phyloP scores from a whole-genome alignment of 1,140 invertebrate genomes.

The Trachymyrmex septentrionalis region DNA sequence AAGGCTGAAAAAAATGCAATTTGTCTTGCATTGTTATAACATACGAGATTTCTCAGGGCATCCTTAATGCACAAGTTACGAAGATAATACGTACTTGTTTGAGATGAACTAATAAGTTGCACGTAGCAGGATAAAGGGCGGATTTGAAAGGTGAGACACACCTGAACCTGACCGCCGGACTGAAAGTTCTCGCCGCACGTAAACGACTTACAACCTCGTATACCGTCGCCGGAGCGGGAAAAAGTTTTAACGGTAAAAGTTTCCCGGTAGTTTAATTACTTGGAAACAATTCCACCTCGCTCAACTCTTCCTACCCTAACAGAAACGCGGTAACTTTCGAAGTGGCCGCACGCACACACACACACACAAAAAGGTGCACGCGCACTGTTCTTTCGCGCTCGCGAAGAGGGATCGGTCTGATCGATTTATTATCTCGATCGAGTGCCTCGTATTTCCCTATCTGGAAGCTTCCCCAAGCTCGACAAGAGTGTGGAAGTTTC shows the following conservation, averaged over 20 bases:
- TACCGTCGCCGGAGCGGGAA: constrained; percentile 27
- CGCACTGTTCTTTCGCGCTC: not conserved
- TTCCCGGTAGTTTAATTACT: constrained; percentile 85
- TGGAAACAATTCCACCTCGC: constrained; percentile 83
- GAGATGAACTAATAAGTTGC: constrained; percentile 13
- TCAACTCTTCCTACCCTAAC: constrained; percentile 47
- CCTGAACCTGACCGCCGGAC: constrained; percentile 72
- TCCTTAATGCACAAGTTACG: not conserved
- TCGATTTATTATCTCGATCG: constrained; percentile 52
- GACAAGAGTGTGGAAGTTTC: not conserved
- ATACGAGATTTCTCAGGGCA: no score
- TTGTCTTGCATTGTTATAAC: not conserved
- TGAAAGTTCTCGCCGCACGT: constrained; percentile 76
- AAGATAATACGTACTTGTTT: constrained; percentile 33
- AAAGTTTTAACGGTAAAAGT: constrained; percentile 85
- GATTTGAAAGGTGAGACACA: constrained; percentile 31
- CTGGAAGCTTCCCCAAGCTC: not conserved
- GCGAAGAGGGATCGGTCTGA: not conserved
- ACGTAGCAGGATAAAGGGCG: not conserved
- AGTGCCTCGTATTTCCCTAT: constrained; percentile 20
- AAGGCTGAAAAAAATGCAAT: no score
- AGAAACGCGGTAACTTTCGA: constrained; percentile 49
- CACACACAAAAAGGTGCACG: not conserved
- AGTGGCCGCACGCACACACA: constrained; percentile 2
- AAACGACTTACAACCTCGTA: constrained; percentile 74